A percentile compares a stretch with the other conserved stretches of the same genome.
Evolutionary conservation across 2,888 invertebrate species (phyloP).

Genomic region (Chalcosyrphus nemorum): DNA sequence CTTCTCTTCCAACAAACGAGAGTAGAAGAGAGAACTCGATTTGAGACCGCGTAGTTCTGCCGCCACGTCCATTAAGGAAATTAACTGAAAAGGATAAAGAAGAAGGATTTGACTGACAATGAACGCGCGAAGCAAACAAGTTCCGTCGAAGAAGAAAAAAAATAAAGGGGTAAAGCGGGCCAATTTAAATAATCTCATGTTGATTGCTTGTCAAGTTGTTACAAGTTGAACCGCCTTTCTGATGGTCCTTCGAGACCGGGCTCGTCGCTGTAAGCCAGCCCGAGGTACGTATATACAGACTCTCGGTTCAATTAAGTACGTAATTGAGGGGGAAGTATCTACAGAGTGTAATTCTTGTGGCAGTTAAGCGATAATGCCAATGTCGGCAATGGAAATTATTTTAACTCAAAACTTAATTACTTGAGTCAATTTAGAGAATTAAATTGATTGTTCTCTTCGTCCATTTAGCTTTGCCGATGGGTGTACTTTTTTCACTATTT

Average conservation of each 20-base stretch:
- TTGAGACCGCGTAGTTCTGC: neutral
- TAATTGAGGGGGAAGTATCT: conserved; percentile 39
- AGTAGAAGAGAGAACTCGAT: neutral
- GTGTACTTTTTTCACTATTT: conserved; percentile 14
- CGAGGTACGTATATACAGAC: neutral
- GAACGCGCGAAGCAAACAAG: neutral
- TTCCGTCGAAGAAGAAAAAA: conserved; percentile 24
- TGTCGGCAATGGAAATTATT: conserved; percentile 45
- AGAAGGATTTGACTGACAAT: conserved; percentile 35
- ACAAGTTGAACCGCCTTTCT: conserved; percentile 46
- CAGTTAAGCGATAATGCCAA: conserved; percentile 48
- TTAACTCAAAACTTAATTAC: conserved; percentile 62
- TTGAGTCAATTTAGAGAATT: conserved; percentile 60
- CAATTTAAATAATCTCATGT: conserved; percentile 69
- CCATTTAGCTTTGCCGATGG: conserved; percentile 11
- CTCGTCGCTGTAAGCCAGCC: neutral
- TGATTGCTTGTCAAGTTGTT: conserved; percentile 70
- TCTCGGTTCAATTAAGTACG: conserved; percentile 34
- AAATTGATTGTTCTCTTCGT: conserved; percentile 49
- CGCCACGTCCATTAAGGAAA: conserved; percentile 60
- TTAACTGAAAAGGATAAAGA: conserved; percentile 52
- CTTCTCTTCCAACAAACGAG: neutral
- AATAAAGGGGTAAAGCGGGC: conserved; percentile 34
- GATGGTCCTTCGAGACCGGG: neutral
- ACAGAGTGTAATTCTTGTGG: conserved; percentile 34